Evolutionary conservation across 2,888 invertebrate species (phyloP), one percentile per base, ranked within the genome.

Genomic region (Diogma glabrata): DNA sequence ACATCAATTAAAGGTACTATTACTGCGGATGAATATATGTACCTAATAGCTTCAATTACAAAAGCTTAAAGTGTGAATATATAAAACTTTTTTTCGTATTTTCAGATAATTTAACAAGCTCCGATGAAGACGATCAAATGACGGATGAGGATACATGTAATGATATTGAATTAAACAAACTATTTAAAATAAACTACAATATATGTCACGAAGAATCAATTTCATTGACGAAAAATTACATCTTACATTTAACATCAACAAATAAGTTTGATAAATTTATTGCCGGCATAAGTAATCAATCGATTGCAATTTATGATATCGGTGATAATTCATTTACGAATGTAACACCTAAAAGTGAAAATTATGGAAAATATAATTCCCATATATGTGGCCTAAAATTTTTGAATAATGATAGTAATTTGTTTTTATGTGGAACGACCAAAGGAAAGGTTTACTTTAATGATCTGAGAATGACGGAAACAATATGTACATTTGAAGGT

Each of bases 211-310:
- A 83, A 66, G 74, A 73, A 47, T 68, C 72, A 1, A 71, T 78
- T 26, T 72, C 76, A 1, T 57, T 72, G 1, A 71, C 75, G 24
- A 73, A 76, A 53, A 73, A 75, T 3, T 85, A 82, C 60, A 70
- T 84, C 49, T 72, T 82, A 43, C 74, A 75, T 51, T 61, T 84
- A 55, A 70, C 73, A 57, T 76, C n/a, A n/a, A 8, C 19, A 49
- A 16, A 23, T 14, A 19, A 36, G 7, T 38, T 30, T n/a, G 43
- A 16, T 26, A 20, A 8, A 17, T 33, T 38, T 19, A 45, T 49
- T 14, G 65, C 73, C 2, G 74, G 73, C 1, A 60, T 75, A 17
- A 75, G 78, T 0, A 70, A 75, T 60, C 64, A 70, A 38, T 61
- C 65, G 0, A 74, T 75, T 20, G 64, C 72, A 20, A 61, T 79